Evolutionary conservation across 1,140 invertebrate species (phyloP).

Genomic region (Gonatopus flavifemur): DNA sequence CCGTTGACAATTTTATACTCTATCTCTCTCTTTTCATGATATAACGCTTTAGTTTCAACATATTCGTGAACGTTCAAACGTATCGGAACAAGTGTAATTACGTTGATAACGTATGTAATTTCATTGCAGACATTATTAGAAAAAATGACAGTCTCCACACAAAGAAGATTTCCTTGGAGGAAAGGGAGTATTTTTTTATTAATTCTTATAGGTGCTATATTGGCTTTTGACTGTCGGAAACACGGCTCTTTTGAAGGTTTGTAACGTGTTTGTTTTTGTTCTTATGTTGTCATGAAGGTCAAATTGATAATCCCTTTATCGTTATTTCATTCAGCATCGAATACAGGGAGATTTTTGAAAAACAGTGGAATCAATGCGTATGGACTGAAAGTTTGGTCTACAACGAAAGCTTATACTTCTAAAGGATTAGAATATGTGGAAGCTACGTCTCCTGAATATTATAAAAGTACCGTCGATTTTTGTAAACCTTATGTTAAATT

Average conservation of each 20-base stretch:
- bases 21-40: too few species aligned
- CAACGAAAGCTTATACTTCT: slow-evolving; percentile 59
- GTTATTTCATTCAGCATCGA: slow-evolving; percentile 53
- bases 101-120: too few species aligned
- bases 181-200: slow-evolving; percentile 45
- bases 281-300: too few species aligned
- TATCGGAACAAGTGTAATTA: too few species aligned
- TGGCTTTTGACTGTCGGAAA: slow-evolving; percentile 48
- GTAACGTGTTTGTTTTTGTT: slow-evolving; percentile 4
- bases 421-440: slow-evolving; percentile 66
- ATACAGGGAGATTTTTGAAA: slow-evolving; percentile 63
- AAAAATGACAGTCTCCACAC: slow-evolving; percentile 49
- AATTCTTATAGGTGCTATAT: slow-evolving; percentile 39
- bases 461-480: slow-evolving; percentile 58
- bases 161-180: slow-evolving; percentile 49
- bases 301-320: too few species aligned
- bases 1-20: too few species aligned
- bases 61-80: too few species aligned
- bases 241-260: slow-evolving; percentile 51
- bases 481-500: slow-evolving; percentile 65
- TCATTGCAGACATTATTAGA: slow-evolving; percentile 40
- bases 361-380: slow-evolving; percentile 64
- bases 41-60: too few species aligned
- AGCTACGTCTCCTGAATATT: slow-evolving; percentile 68
- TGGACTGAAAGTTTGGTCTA: slow-evolving; percentile 63